phyloP scores from a whole-genome alignment of 2,888 invertebrate genomes.

The Saturnia japonica region DNA sequence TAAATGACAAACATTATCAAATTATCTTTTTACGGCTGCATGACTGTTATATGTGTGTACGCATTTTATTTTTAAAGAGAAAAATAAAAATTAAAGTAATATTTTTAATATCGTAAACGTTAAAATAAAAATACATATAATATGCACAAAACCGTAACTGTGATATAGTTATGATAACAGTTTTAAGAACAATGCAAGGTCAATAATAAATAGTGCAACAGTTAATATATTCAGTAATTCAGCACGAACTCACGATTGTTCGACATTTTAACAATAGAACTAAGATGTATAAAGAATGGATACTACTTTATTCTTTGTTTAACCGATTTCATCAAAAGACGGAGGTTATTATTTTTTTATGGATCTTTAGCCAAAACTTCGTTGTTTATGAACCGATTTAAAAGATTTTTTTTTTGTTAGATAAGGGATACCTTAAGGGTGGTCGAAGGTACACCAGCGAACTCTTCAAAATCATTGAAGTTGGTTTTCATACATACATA shows the following conservation, averaged over 20 bases:
- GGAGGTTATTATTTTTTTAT: no score
- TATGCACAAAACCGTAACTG: conserved; percentile 24
- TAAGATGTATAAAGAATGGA: conserved; percentile 17
- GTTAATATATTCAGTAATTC: conserved; percentile 31
- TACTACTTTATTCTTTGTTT: neutral
- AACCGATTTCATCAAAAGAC: no score
- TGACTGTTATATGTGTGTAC: neutral
- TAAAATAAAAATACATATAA: conserved; percentile 17
- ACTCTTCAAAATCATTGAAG: no score
- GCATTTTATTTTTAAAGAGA: neutral
- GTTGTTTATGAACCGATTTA: no score
- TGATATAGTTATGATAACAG: conserved; percentile 32
- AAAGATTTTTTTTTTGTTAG: no score
- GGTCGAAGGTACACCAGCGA: no score
- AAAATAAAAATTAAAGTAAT: no score
- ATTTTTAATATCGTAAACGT: neutral
- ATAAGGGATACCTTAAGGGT: no score
- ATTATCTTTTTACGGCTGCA: neutral
- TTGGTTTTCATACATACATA: no score
- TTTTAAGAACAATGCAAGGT: conserved; percentile 62
- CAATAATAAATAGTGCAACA: conserved; percentile 46
- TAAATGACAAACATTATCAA: no score
- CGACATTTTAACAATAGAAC: conserved; percentile 22
- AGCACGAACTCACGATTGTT: conserved; percentile 32
- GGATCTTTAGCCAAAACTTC: no score